phyloP scores from a whole-genome alignment of 1,140 invertebrate species.

The Ceratina australensis region DNA sequence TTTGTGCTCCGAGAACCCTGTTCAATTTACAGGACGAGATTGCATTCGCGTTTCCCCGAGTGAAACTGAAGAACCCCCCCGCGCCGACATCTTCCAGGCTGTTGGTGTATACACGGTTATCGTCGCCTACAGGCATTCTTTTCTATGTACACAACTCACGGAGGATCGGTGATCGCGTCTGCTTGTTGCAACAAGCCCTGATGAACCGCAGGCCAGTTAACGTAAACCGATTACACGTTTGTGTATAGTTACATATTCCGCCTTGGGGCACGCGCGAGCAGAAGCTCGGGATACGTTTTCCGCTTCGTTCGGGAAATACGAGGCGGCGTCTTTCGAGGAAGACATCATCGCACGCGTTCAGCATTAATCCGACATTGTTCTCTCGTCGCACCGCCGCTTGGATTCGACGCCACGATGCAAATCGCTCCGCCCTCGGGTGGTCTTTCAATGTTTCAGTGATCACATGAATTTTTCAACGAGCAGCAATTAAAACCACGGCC shows the following conservation, averaged over 20 bases:
- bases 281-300: conserved; percentile 18
- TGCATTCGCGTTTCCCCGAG: neutral
- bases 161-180: neutral
- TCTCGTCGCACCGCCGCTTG: too few species aligned
- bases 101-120: neutral
- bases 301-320: conserved; percentile 11
- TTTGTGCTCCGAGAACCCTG: neutral
- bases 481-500: neutral
- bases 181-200: conserved; percentile 59
- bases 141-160: neutral
- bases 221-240: neutral
- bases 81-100: neutral
- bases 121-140: neutral
- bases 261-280: neutral
- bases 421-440: neutral
- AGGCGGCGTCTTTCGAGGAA: neutral
- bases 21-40: neutral
- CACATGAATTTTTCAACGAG: neutral
- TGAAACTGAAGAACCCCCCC: neutral
- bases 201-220: conserved; percentile 49
- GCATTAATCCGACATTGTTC: neutral
- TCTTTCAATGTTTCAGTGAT: neutral
- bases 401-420: neutral
- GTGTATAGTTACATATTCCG: neutral
- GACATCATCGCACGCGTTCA: neutral